Percentiles rank a stretch among this genome's conserved stretches.
phyloP scores from a whole-genome alignment of 1,140 invertebrate genomes.

The Armadillidium nasatum region DNA sequence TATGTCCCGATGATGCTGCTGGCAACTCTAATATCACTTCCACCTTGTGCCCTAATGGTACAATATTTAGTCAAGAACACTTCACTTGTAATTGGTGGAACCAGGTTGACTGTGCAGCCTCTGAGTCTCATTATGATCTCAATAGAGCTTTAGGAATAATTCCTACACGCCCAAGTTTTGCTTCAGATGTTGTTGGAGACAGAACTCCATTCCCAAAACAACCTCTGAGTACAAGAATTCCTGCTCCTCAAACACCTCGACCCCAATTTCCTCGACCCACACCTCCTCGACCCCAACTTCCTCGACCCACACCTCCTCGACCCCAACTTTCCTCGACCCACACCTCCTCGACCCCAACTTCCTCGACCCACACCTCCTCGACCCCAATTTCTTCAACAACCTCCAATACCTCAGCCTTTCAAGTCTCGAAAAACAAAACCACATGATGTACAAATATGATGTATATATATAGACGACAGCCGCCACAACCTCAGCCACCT shows the following conservation, averaged over 20 bases:
- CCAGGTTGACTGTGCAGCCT: slow-evolving; percentile 68
- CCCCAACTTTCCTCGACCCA: neutral
- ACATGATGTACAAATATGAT: too few relatives aligned
- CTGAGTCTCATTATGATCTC: slow-evolving; percentile 54
- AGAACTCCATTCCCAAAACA: slow-evolving; percentile 4
- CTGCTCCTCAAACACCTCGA: neutral
- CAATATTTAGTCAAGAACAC: slow-evolving; percentile 78
- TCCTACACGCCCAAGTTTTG: neutral
- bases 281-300: neutral
- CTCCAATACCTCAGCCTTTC: neutral
- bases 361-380: neutral
- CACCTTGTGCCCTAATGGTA: slow-evolving; percentile 44
- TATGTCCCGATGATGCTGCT: slow-evolving; percentile 43
- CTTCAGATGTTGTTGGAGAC: neutral
- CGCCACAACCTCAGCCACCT: neutral
- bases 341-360: neutral
- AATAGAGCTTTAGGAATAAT: slow-evolving; percentile 46
- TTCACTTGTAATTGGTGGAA: slow-evolving; percentile 92
- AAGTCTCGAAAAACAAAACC: neutral
- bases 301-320: slow-evolving; percentile 16
- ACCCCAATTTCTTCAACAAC: neutral
- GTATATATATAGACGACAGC: too few relatives aligned
- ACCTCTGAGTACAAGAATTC: too few relatives aligned
- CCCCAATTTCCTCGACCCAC: neutral
- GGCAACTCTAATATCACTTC: slow-evolving; percentile 30